Conservation (phyloP, 2,888 invertebrate genomes). For the Trissonchulus latispiculum region DNA sequence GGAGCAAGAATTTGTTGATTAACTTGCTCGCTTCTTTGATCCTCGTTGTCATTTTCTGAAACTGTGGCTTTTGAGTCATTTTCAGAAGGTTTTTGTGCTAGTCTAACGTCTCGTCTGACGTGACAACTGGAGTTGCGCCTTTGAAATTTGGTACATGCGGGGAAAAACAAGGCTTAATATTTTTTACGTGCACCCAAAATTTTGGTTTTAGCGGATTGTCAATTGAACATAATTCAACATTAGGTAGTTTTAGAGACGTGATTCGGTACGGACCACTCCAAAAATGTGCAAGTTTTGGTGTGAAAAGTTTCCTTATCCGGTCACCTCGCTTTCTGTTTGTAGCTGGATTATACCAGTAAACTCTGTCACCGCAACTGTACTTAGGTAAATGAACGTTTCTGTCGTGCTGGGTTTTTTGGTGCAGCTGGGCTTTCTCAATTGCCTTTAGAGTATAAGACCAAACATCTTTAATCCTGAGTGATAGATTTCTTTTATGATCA, state of each 20-base stretch:
- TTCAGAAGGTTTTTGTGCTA: too few species aligned
- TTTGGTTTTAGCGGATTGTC: neutral
- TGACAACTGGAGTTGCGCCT: too few species aligned
- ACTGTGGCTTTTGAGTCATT: too few species aligned
- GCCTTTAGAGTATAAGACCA: neutral
- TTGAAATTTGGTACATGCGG: neutral
- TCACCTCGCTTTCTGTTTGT: neutral
- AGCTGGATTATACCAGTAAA: neutral
- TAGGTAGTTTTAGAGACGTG: neutral
- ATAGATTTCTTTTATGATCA: neutral
- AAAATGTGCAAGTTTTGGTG: neutral
- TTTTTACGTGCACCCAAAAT: neutral
- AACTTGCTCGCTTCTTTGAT: too few species aligned
- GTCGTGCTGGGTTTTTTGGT: neutral
- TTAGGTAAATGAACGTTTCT: neutral
- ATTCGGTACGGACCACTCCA: neutral
- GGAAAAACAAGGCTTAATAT: neutral
- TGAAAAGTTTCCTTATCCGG: neutral
- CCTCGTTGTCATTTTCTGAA: too few species aligned
- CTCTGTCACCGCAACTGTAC: neutral
- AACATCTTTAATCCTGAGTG: neutral
- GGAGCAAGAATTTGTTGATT: too few species aligned
- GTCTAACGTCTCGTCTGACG: too few species aligned
- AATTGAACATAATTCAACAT: neutral
- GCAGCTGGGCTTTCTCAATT: neutral